These are phyloP conservation scores for Pipa parva DNA, from an alignment of 2,113 vertebrate species.

Conservation along the genomic window DNA sequence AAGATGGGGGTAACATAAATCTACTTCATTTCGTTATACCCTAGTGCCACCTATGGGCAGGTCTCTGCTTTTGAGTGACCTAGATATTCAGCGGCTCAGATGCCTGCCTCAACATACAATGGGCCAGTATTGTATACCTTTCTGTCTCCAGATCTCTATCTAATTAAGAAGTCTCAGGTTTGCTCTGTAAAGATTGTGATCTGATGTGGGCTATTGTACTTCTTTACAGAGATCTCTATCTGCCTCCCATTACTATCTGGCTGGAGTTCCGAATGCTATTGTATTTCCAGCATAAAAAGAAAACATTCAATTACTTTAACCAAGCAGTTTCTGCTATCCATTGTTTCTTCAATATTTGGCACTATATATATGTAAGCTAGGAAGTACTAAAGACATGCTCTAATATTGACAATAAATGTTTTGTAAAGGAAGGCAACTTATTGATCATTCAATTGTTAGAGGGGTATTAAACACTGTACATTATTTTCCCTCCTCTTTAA, in stretches of 20 bases:
- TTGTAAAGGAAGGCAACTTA: background rate
- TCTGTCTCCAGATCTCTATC: slow-evolving; percentile 24
- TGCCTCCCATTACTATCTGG: slow-evolving; percentile 8
- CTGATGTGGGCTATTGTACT: slow-evolving; percentile 19
- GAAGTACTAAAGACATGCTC: background rate
- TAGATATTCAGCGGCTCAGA: slow-evolving; percentile 3
- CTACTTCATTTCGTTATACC: background rate
- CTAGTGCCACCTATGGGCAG: slow-evolving; percentile 22
- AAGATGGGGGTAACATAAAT: background rate
- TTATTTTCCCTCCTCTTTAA: no score
- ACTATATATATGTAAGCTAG: background rate
- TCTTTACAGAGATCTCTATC: background rate
- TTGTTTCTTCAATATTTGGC: background rate
- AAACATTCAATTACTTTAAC: background rate
- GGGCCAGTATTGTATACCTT: slow-evolving; percentile 26
- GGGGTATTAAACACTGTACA: no score
- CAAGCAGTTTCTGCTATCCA: background rate
- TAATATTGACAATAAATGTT: background rate
- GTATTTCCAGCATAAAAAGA: slow-evolving; percentile 26
- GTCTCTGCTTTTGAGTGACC: slow-evolving; percentile 9
- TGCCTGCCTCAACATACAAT: slow-evolving; percentile 16
- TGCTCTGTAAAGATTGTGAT: slow-evolving; percentile 30
- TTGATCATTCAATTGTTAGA: no score
- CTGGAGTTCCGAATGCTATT: background rate
- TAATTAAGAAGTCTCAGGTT: slow-evolving; percentile 38